These are phyloP conservation scores for Zaprionus ornatus DNA, from an alignment of 1,140 invertebrate genomes.

Conservation along the genomic window DNA sequence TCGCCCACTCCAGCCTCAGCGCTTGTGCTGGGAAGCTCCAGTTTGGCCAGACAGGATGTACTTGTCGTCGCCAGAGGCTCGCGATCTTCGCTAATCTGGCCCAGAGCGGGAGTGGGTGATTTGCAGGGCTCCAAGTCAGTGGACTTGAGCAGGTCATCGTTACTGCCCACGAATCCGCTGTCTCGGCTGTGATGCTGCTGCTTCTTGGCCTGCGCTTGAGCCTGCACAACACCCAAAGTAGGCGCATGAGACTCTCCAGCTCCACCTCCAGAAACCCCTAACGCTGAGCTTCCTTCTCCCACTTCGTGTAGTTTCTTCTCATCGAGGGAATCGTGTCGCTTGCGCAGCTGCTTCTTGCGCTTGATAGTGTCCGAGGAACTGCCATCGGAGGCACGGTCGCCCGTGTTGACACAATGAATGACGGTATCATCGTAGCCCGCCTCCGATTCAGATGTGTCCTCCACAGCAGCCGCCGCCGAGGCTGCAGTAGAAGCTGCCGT, in stretches of 20 bases:
- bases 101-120: constrained; percentile 64
- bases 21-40: constrained; percentile 60
- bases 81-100: constrained; percentile 77
- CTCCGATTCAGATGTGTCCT: constrained; percentile 91
- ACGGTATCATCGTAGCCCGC: constrained; percentile 88
- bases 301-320: constrained; percentile 85
- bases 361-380: constrained; percentile 92
- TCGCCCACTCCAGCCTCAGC: constrained; percentile 15
- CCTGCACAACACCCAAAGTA: constrained; percentile 47
- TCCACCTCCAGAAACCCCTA: constrained; percentile 73
- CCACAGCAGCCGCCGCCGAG: constrained; percentile 80
- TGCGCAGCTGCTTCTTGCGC: constrained; percentile 90
- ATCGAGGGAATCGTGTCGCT: constrained; percentile 85
- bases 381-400: constrained; percentile 87
- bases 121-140: constrained; percentile 84
- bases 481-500: constrained; percentile 71
- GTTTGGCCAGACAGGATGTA: constrained; percentile 62
- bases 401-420: constrained; percentile 84
- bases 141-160: constrained; percentile 91
- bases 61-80: constrained; percentile 58
- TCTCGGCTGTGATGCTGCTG: constrained; percentile 89
- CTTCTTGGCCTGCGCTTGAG: constrained; percentile 71
- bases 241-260: constrained; percentile 69
- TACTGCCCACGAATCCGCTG: constrained; percentile 94
- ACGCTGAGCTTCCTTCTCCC: constrained; percentile 40